Percentiles rank a stretch among this genome's conserved stretches.
Conservation (phyloP, 2,888 invertebrate species). For the Archips xylosteana region DNA sequence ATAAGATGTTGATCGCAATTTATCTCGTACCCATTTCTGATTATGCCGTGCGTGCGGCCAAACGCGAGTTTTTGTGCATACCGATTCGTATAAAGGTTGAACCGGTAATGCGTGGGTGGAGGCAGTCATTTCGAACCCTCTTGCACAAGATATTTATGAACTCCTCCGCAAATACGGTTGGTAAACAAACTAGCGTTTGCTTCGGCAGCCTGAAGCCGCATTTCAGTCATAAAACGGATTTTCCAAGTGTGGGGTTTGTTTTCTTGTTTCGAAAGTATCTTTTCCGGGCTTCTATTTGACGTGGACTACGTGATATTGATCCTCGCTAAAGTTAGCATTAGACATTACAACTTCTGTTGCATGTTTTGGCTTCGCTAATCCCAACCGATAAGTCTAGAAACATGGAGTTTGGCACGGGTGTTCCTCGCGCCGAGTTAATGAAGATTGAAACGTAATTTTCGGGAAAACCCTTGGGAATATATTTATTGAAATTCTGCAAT, state of each 20-base stretch:
- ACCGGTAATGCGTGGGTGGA: conserved; percentile 8
- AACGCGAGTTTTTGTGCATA: conserved; percentile 18
- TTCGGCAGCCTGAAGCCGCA: conserved; percentile 1
- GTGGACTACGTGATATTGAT: neutral
- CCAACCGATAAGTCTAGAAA: too few species aligned
- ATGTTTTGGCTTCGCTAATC: too few species aligned
- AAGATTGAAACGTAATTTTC: too few species aligned
- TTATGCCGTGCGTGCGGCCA: conserved; percentile 13
- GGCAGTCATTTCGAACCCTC: conserved; percentile 9
- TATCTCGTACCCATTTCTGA: conserved; percentile 2
- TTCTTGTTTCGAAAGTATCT: neutral
- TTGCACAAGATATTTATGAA: conserved; percentile 19
- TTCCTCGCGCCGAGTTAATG: too few species aligned
- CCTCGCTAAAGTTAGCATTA: neutral
- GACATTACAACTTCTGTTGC: too few species aligned
- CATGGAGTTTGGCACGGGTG: too few species aligned
- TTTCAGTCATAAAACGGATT: neutral
- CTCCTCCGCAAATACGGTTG: conserved; percentile 11
- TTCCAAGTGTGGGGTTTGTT: neutral
- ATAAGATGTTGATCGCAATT: conserved; percentile 12
- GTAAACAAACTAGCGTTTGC: conserved; percentile 7
- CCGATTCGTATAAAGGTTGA: conserved; percentile 5
- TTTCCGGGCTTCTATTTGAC: neutral
- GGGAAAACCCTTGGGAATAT: too few species aligned
- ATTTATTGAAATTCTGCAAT: too few species aligned